These are phyloP conservation scores for Morpho achilles DNA, from an alignment of 2,888 invertebrate genomes.

Conservation along the genomic window DNA sequence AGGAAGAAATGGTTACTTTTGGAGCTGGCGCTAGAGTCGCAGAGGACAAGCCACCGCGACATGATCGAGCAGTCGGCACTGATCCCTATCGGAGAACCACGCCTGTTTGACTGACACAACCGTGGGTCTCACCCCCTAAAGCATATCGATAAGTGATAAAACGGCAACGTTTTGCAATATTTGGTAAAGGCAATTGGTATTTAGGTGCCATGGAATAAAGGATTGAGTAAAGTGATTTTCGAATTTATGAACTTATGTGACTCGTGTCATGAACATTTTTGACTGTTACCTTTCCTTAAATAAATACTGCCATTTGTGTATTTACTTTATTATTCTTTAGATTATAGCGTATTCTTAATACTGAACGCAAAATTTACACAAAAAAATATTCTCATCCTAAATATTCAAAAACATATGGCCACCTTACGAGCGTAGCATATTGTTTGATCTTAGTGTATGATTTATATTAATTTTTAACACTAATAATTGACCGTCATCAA, in stretches of 20 bases:
- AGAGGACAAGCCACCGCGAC: conserved; percentile 50
- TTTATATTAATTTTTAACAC: too few species aligned
- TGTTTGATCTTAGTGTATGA: too few species aligned
- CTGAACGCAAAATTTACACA: too few species aligned
- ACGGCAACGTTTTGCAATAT: conserved; percentile 24
- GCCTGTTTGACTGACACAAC: conserved; percentile 70
- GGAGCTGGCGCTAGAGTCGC: conserved; percentile 77
- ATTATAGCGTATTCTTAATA: not conserved
- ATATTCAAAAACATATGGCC: too few species aligned
- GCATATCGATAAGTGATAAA: conserved; percentile 74
- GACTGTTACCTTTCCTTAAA: conserved; percentile 72
- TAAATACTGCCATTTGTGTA: conserved; percentile 77
- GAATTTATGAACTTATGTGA: conserved; percentile 70
- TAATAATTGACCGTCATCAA: too few species aligned
- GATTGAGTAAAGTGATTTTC: conserved; percentile 43
- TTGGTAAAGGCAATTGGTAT: conserved; percentile 12
- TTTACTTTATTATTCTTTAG: conserved; percentile 28
- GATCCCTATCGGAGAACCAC: conserved; percentile 80
- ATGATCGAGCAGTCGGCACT: conserved; percentile 71
- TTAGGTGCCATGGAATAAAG: conserved; percentile 10
- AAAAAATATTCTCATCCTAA: too few species aligned
- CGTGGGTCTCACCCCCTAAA: conserved; percentile 51
- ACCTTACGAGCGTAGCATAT: too few species aligned
- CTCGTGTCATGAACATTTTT: conserved; percentile 62
- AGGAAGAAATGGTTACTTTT: conserved; percentile 86